phyloP scores from a whole-genome alignment of 2,888 invertebrate genomes.

The Lycaena phlaeas region DNA sequence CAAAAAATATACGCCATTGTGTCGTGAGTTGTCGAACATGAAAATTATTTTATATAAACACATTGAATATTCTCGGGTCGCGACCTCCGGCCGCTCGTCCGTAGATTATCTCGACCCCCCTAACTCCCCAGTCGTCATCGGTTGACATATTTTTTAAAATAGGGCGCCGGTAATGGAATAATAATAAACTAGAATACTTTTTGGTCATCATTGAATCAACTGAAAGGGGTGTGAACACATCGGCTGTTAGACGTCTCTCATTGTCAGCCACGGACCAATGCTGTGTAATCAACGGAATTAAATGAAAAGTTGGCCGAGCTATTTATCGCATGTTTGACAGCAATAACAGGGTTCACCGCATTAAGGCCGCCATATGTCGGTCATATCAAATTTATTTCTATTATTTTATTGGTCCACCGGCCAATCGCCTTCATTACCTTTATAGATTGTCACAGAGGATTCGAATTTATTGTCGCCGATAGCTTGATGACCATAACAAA shows the following conservation, averaged over 20 bases:
- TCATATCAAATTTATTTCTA: conserved; percentile 73
- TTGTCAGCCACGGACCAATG: conserved; percentile 64
- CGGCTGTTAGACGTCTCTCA: conserved; percentile 60
- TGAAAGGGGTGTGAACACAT: conserved; percentile 71
- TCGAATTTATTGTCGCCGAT: conserved; percentile 66
- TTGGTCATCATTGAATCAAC: conserved; percentile 68
- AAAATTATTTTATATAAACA: conserved; percentile 73
- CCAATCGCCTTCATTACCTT: conserved; percentile 69
- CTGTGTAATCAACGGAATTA: conserved; percentile 68
- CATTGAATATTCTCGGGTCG: conserved; percentile 64
- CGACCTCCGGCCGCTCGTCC: conserved; percentile 36
- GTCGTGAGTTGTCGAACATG: conserved; percentile 68
- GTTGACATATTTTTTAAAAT: conserved; percentile 71
- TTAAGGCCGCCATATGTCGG: conserved; percentile 69
- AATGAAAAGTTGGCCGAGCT: conserved; percentile 58
- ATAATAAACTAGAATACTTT: conserved; percentile 73
- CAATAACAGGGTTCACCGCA: conserved; percentile 70
- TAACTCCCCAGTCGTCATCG: conserved; percentile 60
- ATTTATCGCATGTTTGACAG: conserved; percentile 72
- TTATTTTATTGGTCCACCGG: conserved; percentile 68
- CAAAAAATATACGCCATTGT: conserved; percentile 68
- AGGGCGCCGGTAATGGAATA: conserved; percentile 69
- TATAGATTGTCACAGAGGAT: conserved; percentile 69
- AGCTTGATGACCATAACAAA: conserved; percentile 62
- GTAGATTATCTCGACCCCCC: conserved; percentile 51